Conservation (phyloP, 2,888 invertebrate species). For the Pseudanteris insignis region DNA sequence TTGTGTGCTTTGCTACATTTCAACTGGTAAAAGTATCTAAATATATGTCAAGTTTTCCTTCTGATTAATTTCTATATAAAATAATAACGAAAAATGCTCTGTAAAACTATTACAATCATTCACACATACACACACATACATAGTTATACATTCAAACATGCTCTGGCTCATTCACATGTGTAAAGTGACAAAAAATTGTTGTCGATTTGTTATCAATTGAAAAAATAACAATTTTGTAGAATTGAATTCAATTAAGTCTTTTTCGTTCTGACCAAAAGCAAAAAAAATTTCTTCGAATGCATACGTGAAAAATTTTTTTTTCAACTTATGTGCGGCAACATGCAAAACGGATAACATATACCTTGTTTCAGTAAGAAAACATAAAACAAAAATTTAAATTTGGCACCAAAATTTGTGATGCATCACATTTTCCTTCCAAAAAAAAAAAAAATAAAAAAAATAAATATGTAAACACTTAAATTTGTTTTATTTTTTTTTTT, state of each 20-base stretch:
- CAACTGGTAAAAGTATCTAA: conserved; percentile 28
- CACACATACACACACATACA: neutral
- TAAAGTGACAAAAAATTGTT: no score
- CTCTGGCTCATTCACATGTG: no score
- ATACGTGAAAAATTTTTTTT: neutral
- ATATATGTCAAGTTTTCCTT: conserved; percentile 9
- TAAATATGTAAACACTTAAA: no score
- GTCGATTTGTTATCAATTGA: no score
- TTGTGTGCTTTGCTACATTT: conserved; percentile 14
- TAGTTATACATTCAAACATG: neutral
- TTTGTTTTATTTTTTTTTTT: no score
- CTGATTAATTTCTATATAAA: conserved; percentile 11
- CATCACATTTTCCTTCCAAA: conserved; percentile 2
- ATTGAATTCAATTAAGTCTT: neutral
- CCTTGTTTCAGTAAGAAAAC: neutral
- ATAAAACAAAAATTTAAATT: conserved; percentile 3
- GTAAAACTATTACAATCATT: neutral
- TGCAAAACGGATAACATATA: conserved; percentile 9
- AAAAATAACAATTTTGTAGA: no score
- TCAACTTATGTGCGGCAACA: neutral
- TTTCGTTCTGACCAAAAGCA: neutral
- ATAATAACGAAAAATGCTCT: conserved; percentile 10
- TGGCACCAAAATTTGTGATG: neutral
- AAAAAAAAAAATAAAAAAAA: no score
- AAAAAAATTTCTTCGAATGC: conserved; percentile 2